phyloP scores from a whole-genome alignment of 2,888 invertebrate genomes.

The Agapostemon virescens region DNA sequence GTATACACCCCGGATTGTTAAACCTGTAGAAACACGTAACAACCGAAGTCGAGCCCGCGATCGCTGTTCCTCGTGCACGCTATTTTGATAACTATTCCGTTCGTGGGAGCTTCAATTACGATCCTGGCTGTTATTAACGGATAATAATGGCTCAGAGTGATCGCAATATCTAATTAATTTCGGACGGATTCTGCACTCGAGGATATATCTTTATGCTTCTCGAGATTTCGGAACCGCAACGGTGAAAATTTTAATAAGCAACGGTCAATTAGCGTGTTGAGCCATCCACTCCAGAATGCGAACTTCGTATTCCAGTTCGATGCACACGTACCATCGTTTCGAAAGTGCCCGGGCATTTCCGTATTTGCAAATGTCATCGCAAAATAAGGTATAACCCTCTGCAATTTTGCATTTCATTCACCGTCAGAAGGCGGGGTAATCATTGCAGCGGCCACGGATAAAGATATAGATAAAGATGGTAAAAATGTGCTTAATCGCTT shows the following conservation, averaged over 20 bases:
- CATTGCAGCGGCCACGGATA: too few relatives aligned
- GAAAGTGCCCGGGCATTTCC: background rate
- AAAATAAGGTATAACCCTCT: background rate
- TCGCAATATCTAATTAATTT: constrained; percentile 21
- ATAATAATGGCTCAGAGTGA: constrained; percentile 11
- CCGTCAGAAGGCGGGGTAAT: too few relatives aligned
- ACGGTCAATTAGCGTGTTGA: background rate
- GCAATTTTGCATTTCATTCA: background rate
- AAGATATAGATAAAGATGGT: too few relatives aligned
- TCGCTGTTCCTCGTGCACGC: constrained; percentile 32
- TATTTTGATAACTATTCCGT: constrained; percentile 25
- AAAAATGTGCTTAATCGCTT: too few relatives aligned
- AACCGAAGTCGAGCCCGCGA: constrained; percentile 32
- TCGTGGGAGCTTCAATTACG: constrained; percentile 16
- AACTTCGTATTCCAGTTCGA: background rate
- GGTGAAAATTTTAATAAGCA: background rate
- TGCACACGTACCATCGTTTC: background rate
- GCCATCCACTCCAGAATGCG: background rate
- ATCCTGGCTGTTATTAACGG: constrained; percentile 22
- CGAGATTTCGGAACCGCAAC: background rate
- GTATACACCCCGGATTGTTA: constrained; percentile 22
- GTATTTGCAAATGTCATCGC: background rate
- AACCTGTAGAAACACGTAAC: constrained; percentile 20
- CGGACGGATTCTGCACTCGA: background rate
- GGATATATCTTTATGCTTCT: background rate